A percentile compares a stretch with the other conserved stretches of the same genome.
phyloP scores from a whole-genome alignment of 2,888 invertebrate genomes.

The Drosophila mulleri region DNA sequence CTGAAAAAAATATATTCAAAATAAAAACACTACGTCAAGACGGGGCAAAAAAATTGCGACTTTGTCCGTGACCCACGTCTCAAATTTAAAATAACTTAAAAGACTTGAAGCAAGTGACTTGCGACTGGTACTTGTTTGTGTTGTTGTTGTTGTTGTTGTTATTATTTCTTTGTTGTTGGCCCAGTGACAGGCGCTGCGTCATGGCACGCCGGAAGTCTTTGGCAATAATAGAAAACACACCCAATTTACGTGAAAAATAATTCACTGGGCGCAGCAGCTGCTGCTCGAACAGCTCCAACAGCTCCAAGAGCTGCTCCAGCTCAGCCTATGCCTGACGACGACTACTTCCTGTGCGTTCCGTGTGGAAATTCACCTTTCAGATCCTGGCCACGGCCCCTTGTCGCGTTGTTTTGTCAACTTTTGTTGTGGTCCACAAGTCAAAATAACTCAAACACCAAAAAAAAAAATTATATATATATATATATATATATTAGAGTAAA shows the following conservation, averaged over 20 bases:
- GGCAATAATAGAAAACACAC: slow-evolving; percentile 80
- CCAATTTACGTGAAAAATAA: slow-evolving; percentile 73
- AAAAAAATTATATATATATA: neutral
- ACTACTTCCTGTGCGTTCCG: slow-evolving; percentile 38
- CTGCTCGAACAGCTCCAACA: slow-evolving; percentile 20
- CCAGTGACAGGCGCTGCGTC: slow-evolving; percentile 65
- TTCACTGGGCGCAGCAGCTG: slow-evolving; percentile 68
- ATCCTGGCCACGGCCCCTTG: slow-evolving; percentile 26
- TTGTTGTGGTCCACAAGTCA: slow-evolving; percentile 61
- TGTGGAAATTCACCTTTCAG: slow-evolving; percentile 61
- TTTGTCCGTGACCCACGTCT: slow-evolving; percentile 55
- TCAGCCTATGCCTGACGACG: slow-evolving; percentile 13
- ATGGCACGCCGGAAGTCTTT: slow-evolving; percentile 75
- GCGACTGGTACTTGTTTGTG: slow-evolving; percentile 26
- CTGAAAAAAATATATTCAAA: slow-evolving; percentile 3
- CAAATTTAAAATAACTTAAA: slow-evolving; percentile 76
- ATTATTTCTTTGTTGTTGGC: slow-evolving; percentile 23
- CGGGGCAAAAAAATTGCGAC: slow-evolving; percentile 42
- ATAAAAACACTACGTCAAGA: slow-evolving; percentile 3
- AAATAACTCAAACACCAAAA: slow-evolving; percentile 39
- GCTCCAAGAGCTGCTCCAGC: too few species aligned
- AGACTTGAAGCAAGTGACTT: slow-evolving; percentile 67
- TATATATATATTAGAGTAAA: neutral
- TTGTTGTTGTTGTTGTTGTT: slow-evolving; percentile 21
- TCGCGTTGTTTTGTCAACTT: slow-evolving; percentile 69